Base-by-base conservation (phyloP, 2,113 vertebrate species). In the Indri indri region DNA sequence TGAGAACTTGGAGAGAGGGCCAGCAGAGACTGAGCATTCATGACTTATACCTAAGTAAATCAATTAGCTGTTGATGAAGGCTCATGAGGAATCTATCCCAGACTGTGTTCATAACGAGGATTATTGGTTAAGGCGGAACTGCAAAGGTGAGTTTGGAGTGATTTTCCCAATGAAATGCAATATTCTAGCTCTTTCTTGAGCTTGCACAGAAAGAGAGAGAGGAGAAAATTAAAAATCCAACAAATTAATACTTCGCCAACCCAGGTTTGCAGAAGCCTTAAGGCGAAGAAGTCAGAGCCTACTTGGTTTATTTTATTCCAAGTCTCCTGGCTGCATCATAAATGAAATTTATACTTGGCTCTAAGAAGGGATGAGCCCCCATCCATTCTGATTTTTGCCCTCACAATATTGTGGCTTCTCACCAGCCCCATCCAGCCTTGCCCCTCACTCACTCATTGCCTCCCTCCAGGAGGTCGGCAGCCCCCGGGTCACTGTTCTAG, bases 11-110 rank as follows among this genome's bases (percentile, higher is more conserved):
- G 95, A 68, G 85, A 92, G 96, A 76, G 50, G 96, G 85, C 92
- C 98, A 83, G 68, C 47, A 1, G 92, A 91, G 74, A 68, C 96
- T 97, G 94, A 96, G 65, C 91, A 98, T 97, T 97, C 97, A 97
- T 97, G 98, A 98, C 95, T 95, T 92, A 97, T 98, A 97, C 97
- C 97, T 98, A 98, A 98, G 98, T 96, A 98, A 98, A 98, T 98
- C 98, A 98, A 98, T 98, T 93, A 96, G 80, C 92, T 98, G 97
- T 73, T 96, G 98, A 98, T 97, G 96, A 97, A 90, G 95, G 95
- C 98, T 98, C 96, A 90, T 1, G 96, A 96, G 90, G 97, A 97
- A 97, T 97, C 94, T 82, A 93, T 81, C 80, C 23, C 2, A 25
- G 13, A 8, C 89, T 89, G 17, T 32, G 79, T 73, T 86, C 86